These are phyloP conservation scores for Lasioglossum leucozonium DNA, from an alignment of 2,888 invertebrate species.

Conservation along the genomic window DNA sequence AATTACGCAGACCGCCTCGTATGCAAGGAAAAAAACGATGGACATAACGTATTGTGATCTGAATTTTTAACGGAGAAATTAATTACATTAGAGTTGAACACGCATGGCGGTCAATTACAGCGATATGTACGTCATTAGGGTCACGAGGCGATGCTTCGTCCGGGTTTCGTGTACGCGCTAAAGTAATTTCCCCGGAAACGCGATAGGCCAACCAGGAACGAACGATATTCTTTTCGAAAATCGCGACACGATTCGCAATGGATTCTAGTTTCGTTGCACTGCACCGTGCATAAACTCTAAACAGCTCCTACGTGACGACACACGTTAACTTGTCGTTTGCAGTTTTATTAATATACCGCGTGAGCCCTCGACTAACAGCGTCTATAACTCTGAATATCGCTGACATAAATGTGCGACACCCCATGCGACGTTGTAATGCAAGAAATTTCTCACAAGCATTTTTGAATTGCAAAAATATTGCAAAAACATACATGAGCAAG, in stretches of 20 bases:
- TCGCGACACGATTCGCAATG: conserved; percentile 26
- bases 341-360: conserved; percentile 9
- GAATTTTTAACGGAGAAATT: conserved; percentile 7
- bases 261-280: conserved; percentile 35
- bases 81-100: conserved; percentile 4
- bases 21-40: not conserved
- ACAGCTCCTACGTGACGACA: conserved; percentile 11
- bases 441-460: not conserved
- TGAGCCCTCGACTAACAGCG: not conserved
- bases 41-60: not conserved
- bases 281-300: conserved; percentile 15
- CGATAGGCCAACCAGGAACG: not conserved
- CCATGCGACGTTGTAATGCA: not conserved
- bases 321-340: conserved; percentile 40
- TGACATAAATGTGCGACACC: conserved; percentile 10
- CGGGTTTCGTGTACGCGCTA: not conserved
- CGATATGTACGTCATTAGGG: conserved; percentile 11
- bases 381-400: not conserved
- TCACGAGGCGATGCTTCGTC: not conserved
- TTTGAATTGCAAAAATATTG: not conserved
- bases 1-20: not conserved
- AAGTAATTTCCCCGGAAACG: conserved; percentile 26
- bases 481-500: too few relatives aligned
- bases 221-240: conserved; percentile 10
- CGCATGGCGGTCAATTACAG: conserved; percentile 6